A percentile compares a stretch with the other conserved stretches of the same genome.
phyloP scores from a whole-genome alignment of 2,113 vertebrate species.

The Eolophus roseicapilla region DNA sequence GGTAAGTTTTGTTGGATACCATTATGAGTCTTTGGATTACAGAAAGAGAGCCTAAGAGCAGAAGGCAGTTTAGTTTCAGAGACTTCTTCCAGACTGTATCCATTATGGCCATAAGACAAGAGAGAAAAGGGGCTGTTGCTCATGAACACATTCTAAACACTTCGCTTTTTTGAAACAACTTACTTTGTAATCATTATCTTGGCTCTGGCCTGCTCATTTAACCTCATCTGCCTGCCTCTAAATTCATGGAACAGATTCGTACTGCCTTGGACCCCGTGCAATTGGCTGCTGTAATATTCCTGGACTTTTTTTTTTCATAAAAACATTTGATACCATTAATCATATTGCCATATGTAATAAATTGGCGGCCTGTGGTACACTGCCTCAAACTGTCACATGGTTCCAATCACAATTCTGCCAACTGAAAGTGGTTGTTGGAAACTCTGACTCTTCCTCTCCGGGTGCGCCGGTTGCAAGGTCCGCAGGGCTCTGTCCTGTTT shows the following conservation, averaged over 20 bases:
- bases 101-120: neutral
- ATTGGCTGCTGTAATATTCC: constrained; percentile 64
- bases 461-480: neutral
- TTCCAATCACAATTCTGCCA: constrained; percentile 77
- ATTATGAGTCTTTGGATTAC: neutral
- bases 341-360: constrained; percentile 82
- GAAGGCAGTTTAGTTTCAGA: constrained; percentile 24
- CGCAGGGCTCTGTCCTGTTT: neutral
- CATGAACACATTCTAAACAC: constrained; percentile 53
- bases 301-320: neutral
- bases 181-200: constrained; percentile 69
- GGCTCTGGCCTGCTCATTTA: constrained; percentile 72
- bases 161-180: constrained; percentile 60
- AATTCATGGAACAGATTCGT: constrained; percentile 72
- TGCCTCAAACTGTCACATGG: constrained; percentile 78
- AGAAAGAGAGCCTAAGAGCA: neutral
- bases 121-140: neutral
- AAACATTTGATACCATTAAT: constrained; percentile 80
- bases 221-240: constrained; percentile 76
- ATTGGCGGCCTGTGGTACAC: constrained; percentile 75
- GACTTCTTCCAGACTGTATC: constrained; percentile 10
- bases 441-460: constrained; percentile 69
- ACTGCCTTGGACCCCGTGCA: constrained; percentile 68
- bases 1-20: neutral
- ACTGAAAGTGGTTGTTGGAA: constrained; percentile 74